Evolutionary conservation across 2,113 vertebrate species (phyloP).

Genomic region (Myiopsitta monachus): DNA sequence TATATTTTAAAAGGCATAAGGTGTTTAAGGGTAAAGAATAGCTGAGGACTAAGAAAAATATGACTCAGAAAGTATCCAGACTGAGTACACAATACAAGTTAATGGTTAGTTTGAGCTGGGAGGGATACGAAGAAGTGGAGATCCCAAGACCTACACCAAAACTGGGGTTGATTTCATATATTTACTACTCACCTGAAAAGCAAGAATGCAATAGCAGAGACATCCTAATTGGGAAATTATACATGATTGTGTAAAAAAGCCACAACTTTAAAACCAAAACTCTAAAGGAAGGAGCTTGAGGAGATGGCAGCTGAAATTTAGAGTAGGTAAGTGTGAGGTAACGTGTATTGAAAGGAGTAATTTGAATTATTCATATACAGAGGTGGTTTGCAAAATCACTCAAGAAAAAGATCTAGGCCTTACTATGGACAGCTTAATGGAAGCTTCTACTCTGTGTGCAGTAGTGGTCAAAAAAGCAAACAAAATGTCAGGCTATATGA

Average conservation of each 20-base stretch:
- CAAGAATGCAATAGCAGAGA: not conserved
- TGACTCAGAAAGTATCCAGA: not conserved
- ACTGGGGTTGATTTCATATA: not conserved
- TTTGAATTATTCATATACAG: not conserved
- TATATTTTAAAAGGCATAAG: not conserved
- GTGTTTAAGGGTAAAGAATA: not conserved
- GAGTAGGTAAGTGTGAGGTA: constrained; percentile 1
- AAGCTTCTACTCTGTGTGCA: constrained; percentile 59
- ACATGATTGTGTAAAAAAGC: not conserved
- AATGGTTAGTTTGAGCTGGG: not conserved
- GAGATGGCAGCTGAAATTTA: not conserved
- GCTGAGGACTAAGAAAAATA: not conserved
- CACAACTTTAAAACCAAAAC: not conserved
- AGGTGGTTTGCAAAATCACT: constrained; percentile 44
- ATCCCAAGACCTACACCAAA: not conserved
- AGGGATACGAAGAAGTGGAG: not conserved
- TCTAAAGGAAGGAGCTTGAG: not conserved
- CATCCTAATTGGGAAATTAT: not conserved
- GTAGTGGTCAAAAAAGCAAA: constrained; percentile 52
- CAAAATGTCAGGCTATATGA: constrained; percentile 25
- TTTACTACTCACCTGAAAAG: not conserved
- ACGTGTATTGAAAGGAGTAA: not conserved
- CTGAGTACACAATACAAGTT: not conserved
- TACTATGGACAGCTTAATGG: constrained; percentile 44
- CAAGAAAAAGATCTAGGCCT: constrained; percentile 21